A percentile compares a stretch with the other conserved stretches of the same genome.
Evolutionary conservation across 2,888 invertebrate genomes (phyloP).

Genomic region (Eristalis pertinax): DNA sequence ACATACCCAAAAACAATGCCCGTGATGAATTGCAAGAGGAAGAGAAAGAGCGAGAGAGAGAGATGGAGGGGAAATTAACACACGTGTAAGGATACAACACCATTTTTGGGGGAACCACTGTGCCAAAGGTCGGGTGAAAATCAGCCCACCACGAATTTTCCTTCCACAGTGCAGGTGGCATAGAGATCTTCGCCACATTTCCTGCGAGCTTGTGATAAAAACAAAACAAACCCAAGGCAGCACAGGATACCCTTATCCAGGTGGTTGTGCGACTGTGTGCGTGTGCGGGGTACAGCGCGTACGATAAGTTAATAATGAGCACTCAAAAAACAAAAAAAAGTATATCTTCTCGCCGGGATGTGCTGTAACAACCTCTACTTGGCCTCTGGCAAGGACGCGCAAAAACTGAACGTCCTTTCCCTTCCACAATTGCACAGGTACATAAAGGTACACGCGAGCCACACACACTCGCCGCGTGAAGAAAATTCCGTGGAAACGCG

Average conservation of each 20-base stretch:
- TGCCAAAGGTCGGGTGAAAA: neutral
- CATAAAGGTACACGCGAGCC: neutral
- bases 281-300: neutral
- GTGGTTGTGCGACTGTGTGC: neutral
- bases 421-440: neutral
- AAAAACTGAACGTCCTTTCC: neutral
- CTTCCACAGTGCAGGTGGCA: neutral
- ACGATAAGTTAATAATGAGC: conserved; percentile 27
- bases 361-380: conserved; percentile 32
- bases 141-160: neutral
- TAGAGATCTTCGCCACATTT: neutral
- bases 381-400: conserved; percentile 43
- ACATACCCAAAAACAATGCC: neutral
- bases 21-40: neutral
- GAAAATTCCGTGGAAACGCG: conserved; percentile 5
- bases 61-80: neutral
- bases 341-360: neutral
- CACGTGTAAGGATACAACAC: neutral
- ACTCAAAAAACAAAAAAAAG: neutral
- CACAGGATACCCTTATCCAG: conserved; percentile 9
- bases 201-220: conserved; percentile 4
- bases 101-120: neutral
- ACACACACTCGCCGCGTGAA: neutral
- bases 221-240: neutral
- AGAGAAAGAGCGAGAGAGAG: neutral